Conservation (phyloP, 2,888 invertebrate species). For the Acanthopleura granulata region DNA sequence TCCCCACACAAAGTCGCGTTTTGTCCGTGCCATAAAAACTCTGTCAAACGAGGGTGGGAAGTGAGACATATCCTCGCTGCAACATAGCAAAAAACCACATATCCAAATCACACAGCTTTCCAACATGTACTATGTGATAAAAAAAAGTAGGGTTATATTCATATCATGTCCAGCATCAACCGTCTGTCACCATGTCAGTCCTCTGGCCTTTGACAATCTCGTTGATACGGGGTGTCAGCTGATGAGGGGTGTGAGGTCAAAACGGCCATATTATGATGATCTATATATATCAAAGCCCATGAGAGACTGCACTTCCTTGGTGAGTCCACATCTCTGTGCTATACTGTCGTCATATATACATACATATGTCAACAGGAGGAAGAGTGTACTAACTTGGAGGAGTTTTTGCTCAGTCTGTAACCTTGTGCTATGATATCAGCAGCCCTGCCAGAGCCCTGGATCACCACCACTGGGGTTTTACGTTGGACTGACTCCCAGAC, state of each 20-base stretch:
- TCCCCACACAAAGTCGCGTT: constrained; percentile 52
- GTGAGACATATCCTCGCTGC: constrained; percentile 45
- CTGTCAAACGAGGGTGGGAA: constrained; percentile 44
- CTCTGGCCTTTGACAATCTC: too few relatives aligned
- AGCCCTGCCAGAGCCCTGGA: constrained; percentile 66
- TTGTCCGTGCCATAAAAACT: constrained; percentile 39
- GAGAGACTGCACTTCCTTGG: constrained; percentile 32
- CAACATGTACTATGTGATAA: too few relatives aligned
- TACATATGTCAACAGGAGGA: too few relatives aligned
- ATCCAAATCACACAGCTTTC: too few relatives aligned
- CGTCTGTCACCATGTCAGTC: too few relatives aligned
- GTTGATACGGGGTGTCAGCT: too few relatives aligned
- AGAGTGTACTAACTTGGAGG: constrained; percentile 36
- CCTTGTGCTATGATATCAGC: constrained; percentile 65
- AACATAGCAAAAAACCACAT: not conserved
- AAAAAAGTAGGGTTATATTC: too few relatives aligned
- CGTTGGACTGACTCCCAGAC: constrained; percentile 51
- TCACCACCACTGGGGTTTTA: constrained; percentile 64
- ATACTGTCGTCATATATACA: not conserved
- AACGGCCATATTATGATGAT: too few relatives aligned
- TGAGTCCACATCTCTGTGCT: not conserved
- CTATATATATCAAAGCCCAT: too few relatives aligned
- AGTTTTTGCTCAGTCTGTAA: constrained; percentile 42
- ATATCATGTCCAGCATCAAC: too few relatives aligned
- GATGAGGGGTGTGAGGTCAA: too few relatives aligned